Evolutionary conservation across 2,888 invertebrate species (phyloP).

Genomic region (Trypoxylon attenuatum): DNA sequence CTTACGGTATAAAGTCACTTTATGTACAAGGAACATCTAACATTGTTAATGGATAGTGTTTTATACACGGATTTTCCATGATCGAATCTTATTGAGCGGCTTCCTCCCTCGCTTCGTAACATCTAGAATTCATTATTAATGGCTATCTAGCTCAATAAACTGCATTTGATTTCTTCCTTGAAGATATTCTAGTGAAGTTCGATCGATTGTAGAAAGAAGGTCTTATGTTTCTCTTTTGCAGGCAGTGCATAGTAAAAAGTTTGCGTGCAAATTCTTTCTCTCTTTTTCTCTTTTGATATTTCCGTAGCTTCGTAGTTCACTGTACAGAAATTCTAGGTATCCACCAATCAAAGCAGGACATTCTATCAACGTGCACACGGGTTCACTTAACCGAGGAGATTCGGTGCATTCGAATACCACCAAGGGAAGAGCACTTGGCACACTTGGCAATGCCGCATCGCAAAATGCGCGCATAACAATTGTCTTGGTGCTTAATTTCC

Average conservation of each 20-base stretch:
- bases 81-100: conserved; percentile 52
- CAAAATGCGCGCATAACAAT: no score
- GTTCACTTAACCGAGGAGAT: no score
- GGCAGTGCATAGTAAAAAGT: no score
- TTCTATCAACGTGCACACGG: no score
- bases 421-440: no score
- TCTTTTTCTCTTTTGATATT: neutral
- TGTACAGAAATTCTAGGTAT: neutral
- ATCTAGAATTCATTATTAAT: conserved; percentile 51
- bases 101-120: conserved; percentile 28
- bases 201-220: conserved; percentile 25
- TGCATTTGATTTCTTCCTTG: conserved; percentile 26
- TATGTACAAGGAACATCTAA: conserved; percentile 71
- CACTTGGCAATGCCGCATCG: no score
- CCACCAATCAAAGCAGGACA: conserved; percentile 1
- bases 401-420: no score
- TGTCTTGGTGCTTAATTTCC: no score
- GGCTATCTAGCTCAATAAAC: conserved; percentile 42
- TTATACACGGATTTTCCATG: conserved; percentile 59
- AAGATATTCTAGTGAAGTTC: conserved; percentile 38
- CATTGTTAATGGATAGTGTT: conserved; percentile 62
- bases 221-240: neutral
- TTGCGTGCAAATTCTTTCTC: neutral
- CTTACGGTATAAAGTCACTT: conserved; percentile 63
- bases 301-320: neutral